Percentiles rank a stretch among this genome's conserved stretches.
These are phyloP conservation scores for Hemithea aestivaria DNA, from an alignment of 2,888 invertebrate genomes.

Conservation along the genomic window DNA sequence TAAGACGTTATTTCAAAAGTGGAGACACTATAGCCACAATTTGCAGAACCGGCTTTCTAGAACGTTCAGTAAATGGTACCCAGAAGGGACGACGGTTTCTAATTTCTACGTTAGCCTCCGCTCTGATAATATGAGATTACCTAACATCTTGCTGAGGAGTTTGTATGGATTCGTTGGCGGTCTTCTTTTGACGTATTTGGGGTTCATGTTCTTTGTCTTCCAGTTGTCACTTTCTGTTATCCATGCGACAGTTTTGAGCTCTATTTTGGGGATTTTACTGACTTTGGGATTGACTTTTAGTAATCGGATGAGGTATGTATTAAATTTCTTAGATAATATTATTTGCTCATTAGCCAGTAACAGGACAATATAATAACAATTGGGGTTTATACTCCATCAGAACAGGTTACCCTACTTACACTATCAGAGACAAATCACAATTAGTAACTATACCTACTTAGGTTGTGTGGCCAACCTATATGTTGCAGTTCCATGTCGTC, in stretches of 20 bases:
- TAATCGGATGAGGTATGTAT: conserved; percentile 55
- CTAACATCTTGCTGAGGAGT: conserved; percentile 82
- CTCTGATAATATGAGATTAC: conserved; percentile 74
- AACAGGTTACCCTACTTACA: too few relatives aligned
- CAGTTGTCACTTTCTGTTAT: conserved; percentile 81
- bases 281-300: conserved; percentile 85
- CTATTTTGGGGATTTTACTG: conserved; percentile 80
- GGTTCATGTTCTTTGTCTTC: conserved; percentile 83
- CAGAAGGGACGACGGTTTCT: conserved; percentile 52
- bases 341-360: neutral
- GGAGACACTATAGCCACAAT: conserved; percentile 63
- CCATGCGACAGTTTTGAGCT: conserved; percentile 81
- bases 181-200: conserved; percentile 81
- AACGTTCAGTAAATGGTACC: conserved; percentile 54
- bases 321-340: neutral
- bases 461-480: too few relatives aligned
- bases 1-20: conserved; percentile 65
- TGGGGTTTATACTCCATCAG: too few relatives aligned
- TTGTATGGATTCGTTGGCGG: conserved; percentile 83
- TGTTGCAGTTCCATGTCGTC: too few relatives aligned
- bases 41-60: conserved; percentile 55
- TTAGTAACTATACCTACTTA: too few relatives aligned
- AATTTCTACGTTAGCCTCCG: conserved; percentile 49
- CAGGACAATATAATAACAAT: too few relatives aligned
- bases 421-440: too few relatives aligned